phyloP scores from a whole-genome alignment of 2,113 vertebrate species.

The Gyps fulvus region DNA sequence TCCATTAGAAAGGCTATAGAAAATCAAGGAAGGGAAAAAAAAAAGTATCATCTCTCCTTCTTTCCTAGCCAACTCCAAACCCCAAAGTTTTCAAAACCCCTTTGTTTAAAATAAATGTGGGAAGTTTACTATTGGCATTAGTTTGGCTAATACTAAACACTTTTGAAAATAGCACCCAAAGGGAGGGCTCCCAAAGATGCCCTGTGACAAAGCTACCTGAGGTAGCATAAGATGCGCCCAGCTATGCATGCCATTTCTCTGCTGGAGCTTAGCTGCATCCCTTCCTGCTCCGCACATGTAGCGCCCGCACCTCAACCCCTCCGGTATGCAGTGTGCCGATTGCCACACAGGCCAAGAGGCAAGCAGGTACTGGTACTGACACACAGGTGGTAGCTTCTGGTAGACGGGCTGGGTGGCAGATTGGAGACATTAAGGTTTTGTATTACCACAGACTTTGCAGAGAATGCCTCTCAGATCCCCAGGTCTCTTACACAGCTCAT shows the following conservation, averaged over 20 bases:
- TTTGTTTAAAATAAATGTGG: background rate
- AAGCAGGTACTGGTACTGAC: background rate
- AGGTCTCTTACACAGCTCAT: background rate
- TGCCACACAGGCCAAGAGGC: background rate
- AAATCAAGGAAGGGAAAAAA: background rate
- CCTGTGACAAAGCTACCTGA: background rate
- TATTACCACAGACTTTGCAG: background rate
- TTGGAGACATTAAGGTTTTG: background rate
- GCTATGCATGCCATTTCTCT: background rate
- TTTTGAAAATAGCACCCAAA: background rate
- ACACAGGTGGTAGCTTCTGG: background rate
- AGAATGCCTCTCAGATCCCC: background rate
- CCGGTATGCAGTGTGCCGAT: rapidly evolving
- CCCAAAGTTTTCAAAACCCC: background rate
- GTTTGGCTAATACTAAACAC: background rate
- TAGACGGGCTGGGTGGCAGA: background rate
- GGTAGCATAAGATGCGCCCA: background rate
- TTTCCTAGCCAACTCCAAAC: background rate
- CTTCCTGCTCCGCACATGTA: background rate
- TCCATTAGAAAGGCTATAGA: background rate
- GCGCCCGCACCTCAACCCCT: background rate
- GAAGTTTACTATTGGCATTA: background rate
- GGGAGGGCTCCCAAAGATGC: background rate
- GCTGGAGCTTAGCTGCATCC: background rate
- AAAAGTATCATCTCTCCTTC: background rate